A percentile compares a stretch with the other conserved stretches of the same genome.
phyloP scores from a whole-genome alignment of 2,888 invertebrate species.

The Nysson spinosus region DNA sequence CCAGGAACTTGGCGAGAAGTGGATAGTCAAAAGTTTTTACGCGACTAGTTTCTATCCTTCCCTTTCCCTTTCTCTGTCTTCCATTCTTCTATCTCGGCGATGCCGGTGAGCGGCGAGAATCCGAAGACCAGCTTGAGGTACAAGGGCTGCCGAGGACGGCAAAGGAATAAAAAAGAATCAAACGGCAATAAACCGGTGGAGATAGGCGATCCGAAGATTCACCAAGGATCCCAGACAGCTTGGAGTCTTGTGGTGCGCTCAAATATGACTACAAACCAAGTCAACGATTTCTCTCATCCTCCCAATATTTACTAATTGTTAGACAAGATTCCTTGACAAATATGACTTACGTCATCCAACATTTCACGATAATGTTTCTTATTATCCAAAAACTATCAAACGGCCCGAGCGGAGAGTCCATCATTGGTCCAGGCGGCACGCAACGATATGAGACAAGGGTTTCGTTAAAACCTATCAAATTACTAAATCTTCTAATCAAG shows the following conservation, averaged over 20 bases:
- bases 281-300: constrained; percentile 34
- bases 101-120: constrained; percentile 51
- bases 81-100: constrained; percentile 23
- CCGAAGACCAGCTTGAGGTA: constrained; percentile 51
- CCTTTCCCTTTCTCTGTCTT: constrained; percentile 30
- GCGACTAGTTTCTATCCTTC: constrained; percentile 40
- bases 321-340: no score
- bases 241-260: constrained; percentile 66
- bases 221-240: constrained; percentile 73
- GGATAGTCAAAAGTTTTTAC: constrained; percentile 67
- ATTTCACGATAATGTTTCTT: no score
- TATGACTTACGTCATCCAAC: no score
- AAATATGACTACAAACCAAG: constrained; percentile 17
- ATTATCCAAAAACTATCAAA: no score
- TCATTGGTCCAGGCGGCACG: not conserved
- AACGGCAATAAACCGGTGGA: constrained; percentile 58
- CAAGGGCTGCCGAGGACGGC: constrained; percentile 52
- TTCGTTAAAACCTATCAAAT: constrained; percentile 26
- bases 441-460: no score
- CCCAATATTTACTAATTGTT: no score
- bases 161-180: constrained; percentile 41
- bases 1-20: constrained; percentile 58
- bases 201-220: constrained; percentile 64
- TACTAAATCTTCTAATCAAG: constrained; percentile 43
- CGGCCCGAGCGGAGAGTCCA: no score